Base-by-base conservation (phyloP, 2,888 invertebrate genomes). In the Tuta absoluta region DNA sequence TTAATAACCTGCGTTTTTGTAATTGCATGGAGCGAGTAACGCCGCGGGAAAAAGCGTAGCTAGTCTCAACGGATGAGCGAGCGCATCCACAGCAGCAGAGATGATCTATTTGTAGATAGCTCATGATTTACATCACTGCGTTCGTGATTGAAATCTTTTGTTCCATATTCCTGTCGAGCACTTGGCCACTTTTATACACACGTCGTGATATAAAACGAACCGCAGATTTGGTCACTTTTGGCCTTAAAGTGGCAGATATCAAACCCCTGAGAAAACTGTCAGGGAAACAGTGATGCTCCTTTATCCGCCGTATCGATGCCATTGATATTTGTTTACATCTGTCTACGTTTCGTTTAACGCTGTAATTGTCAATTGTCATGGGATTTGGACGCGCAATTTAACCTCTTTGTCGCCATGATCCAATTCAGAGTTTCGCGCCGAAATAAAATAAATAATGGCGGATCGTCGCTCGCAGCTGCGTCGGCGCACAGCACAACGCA, bases 301-400 rank as follows among this genome's bases (percentile, higher is more conserved):
- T 67, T 66, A 65, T 65, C 17, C 19, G 69, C 63, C 69, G 71
- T 74, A 68, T 77, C 78, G 76, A 69, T 69, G 72, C 73, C 78
- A 82, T 84, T 84, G 82, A 69, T 78, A 80, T 83, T 85, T 89
- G 87, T 89, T 89, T 90, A 89, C 89, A 89, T 89, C 90, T 89
- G 90, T 86, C 87, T 74, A 75, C 80, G 84, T 83, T 78, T 78
- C 83, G 84, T 82, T n/a, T 84, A 83, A 80, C 78, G 75, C 77
- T 74, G 77, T 80, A 82, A 85, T 82, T 82, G 81, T 79, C 84
- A 79, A 86, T 87, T 86, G 87, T 87, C 81, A 86, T 80, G 83
- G 89, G 90, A 89, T 91, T 91, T 88, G 85, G 82, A 87, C 87
- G 91, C 86, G 81, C 91, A 91, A 91, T 91, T 91, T 87, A 87